A percentile compares a stretch with the other conserved stretches of the same genome.
Evolutionary conservation across 2,113 vertebrate species (phyloP).

Genomic region (Cryptomyrus ogoouensis): DNA sequence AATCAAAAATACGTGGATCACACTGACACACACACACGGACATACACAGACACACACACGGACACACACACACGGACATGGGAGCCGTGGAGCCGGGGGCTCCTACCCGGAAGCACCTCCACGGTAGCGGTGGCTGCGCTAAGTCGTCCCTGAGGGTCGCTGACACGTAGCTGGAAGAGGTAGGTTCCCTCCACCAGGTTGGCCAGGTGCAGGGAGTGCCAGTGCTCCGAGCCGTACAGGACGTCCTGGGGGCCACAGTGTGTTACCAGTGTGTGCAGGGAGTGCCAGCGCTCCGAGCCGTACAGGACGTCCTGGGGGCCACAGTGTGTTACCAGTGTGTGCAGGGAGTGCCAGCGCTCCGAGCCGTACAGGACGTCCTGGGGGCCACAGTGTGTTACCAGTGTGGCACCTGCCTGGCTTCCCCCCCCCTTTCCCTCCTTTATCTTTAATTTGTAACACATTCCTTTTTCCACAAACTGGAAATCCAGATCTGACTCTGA

Average conservation of each 20-base stretch:
- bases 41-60: background rate
- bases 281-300: slow-evolving; percentile 61
- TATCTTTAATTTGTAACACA: background rate
- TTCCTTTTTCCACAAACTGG: background rate
- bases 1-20: no score
- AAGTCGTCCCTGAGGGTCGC: slow-evolving; percentile 63
- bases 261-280: slow-evolving; percentile 49
- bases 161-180: slow-evolving; percentile 73
- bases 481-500: background rate
- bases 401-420: background rate
- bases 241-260: slow-evolving; percentile 63
- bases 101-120: slow-evolving; percentile 80
- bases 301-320: slow-evolving; percentile 71
- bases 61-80: background rate
- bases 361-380: slow-evolving; percentile 78
- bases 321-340: slow-evolving; percentile 24
- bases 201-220: slow-evolving; percentile 65
- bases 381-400: background rate
- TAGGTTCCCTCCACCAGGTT: slow-evolving; percentile 86
- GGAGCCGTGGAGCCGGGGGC: background rate
- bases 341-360: slow-evolving; percentile 59
- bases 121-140: slow-evolving; percentile 70
- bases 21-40: background rate
- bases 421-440: background rate
- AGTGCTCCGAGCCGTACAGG: slow-evolving; percentile 64